Evolutionary conservation across 37 sponge, comb jelly and placozoan species (phyloP).

Genomic region (Tethya wilhelma): DNA sequence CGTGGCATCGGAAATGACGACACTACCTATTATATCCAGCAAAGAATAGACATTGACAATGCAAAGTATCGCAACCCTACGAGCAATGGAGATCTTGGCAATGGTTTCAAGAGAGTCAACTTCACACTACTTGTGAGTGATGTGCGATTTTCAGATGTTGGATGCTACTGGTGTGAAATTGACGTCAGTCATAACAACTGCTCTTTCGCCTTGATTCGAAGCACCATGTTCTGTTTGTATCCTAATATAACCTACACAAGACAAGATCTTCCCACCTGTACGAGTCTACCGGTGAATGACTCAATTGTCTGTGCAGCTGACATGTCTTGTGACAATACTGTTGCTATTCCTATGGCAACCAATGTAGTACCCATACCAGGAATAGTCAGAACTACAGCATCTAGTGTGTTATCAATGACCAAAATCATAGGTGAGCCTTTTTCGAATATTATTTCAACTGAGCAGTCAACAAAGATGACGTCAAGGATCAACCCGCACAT

Average conservation of each 20-base stretch:
- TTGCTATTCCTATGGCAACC: no score
- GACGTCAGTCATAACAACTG: neutral
- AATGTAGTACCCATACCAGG: no score
- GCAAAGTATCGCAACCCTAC: neutral
- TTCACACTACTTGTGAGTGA: neutral
- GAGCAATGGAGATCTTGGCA: neutral
- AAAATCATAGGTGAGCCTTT: no score
- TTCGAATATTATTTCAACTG: no score
- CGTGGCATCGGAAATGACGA: neutral
- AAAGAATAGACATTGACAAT: neutral
- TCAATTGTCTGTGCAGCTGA: neutral
- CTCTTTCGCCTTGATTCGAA: neutral
- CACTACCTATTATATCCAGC: no score
- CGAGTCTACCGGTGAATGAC: neutral
- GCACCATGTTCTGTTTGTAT: neutral
- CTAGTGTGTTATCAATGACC: no score
- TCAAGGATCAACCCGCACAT: no score
- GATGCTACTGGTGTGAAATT: slow-evolving; percentile 21
- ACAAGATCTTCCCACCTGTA: neutral
- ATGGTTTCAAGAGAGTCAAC: slow-evolving; percentile 1
- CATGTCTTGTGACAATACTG: no score
- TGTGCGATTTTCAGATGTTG: neutral
- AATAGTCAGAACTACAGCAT: no score
- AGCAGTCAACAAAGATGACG: no score
- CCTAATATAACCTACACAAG: neutral